These are phyloP conservation scores for Drosophila takahashii DNA, from an alignment of 1,140 invertebrate species.

Conservation along the genomic window DNA sequence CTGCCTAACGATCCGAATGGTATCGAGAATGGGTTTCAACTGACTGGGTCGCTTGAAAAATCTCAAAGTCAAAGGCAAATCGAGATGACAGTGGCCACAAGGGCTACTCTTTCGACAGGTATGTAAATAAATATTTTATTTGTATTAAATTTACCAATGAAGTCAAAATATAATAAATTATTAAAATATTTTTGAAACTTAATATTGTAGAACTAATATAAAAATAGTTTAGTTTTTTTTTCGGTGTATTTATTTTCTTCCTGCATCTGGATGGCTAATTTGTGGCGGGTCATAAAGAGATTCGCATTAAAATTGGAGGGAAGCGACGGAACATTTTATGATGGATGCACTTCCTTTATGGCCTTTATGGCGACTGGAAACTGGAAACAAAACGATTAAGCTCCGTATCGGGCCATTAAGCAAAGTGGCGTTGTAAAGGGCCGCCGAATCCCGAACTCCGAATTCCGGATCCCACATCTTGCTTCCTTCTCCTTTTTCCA, in stretches of 20 bases:
- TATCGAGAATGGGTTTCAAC: constrained; percentile 9
- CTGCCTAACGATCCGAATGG: constrained; percentile 1
- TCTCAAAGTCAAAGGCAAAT: neutral
- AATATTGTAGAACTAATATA: too few species aligned
- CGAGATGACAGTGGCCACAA: neutral
- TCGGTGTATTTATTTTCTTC: too few species aligned
- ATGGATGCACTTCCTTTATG: constrained; percentile 20
- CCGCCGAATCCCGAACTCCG: neutral
- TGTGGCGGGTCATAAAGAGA: constrained; percentile 12
- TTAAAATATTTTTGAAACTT: too few species aligned
- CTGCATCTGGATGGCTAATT: constrained; percentile 5
- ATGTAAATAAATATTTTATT: too few species aligned
- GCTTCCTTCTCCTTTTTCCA: neutral
- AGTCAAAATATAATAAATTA: too few species aligned
- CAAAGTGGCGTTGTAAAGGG: constrained; percentile 21
- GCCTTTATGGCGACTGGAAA: neutral
- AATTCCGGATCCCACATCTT: neutral
- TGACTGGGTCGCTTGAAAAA: neutral
- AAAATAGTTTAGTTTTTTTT: too few species aligned
- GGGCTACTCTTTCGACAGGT: neutral
- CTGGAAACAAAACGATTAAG: constrained; percentile 22
- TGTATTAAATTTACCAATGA: too few species aligned
- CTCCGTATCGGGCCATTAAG: constrained; percentile 25
- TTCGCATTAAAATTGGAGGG: constrained; percentile 4
- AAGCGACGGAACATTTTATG: constrained; percentile 12